Percentiles rank a stretch among this genome's conserved stretches.
These are phyloP conservation scores for Pseudanteris insignis DNA, from an alignment of 2,888 invertebrate species.

Conservation along the genomic window DNA sequence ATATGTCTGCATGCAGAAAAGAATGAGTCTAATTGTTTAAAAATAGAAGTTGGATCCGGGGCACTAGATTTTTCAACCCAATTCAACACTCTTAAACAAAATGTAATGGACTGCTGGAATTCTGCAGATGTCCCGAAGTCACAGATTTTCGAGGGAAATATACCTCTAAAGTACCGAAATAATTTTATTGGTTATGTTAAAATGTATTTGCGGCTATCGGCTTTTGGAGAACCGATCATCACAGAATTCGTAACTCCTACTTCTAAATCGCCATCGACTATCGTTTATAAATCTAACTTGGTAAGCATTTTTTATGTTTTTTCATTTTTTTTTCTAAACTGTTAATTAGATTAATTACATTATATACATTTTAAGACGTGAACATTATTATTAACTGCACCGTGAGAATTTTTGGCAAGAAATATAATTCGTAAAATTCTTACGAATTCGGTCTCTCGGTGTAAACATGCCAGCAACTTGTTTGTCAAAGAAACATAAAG, in stretches of 20 bases:
- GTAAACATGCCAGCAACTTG: no score
- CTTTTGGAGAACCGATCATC: constrained; percentile 73
- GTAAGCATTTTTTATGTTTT: constrained; percentile 1
- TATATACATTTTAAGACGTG: no score
- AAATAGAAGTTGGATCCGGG: constrained; percentile 71
- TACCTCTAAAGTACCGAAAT: constrained; percentile 68
- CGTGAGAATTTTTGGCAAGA: no score
- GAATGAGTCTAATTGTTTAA: constrained; percentile 71
- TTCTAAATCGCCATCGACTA: constrained; percentile 25
- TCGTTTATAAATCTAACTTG: constrained; percentile 20
- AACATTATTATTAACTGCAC: no score
- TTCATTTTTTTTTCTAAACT: no score
- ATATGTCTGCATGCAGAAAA: constrained; percentile 70
- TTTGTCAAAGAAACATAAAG: no score
- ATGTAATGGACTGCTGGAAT: constrained; percentile 57
- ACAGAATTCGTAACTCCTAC: constrained; percentile 69
- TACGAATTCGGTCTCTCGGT: no score
- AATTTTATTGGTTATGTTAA: constrained; percentile 68
- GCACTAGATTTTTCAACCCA: constrained; percentile 72
- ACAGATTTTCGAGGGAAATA: constrained; percentile 72
- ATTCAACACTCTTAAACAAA: constrained; percentile 71
- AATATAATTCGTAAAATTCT: no score
- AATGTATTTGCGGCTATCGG: constrained; percentile 73
- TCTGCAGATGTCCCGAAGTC: constrained; percentile 47
- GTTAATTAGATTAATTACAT: no score